A percentile compares a stretch with the other conserved stretches of the same genome.
phyloP scores from a whole-genome alignment of 1,140 invertebrate genomes.

The Drosophila mayri region DNA sequence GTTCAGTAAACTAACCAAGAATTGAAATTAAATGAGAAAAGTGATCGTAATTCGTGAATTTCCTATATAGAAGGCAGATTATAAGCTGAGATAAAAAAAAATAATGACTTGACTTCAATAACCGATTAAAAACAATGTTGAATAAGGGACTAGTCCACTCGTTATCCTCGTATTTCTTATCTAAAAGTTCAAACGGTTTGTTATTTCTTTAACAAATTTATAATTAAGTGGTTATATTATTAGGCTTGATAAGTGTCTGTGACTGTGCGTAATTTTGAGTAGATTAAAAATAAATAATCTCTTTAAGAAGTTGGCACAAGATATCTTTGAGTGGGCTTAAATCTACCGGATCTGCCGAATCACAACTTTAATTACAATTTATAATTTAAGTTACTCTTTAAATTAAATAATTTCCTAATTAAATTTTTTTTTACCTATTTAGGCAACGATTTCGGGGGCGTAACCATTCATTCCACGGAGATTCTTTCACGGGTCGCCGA shows the following conservation, averaged over 20 bases:
- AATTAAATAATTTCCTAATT: background rate
- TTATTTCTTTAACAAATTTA: slow-evolving; percentile 12
- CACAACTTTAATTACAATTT: background rate
- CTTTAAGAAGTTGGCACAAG: background rate
- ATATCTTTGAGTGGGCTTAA: slow-evolving; percentile 13
- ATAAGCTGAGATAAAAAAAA: background rate
- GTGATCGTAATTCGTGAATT: too few species aligned
- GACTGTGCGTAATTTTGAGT: slow-evolving; percentile 5
- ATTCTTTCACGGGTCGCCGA: slow-evolving; percentile 90
- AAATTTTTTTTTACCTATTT: background rate
- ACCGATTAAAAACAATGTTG: background rate
- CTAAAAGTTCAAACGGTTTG: background rate
- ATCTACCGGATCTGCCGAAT: slow-evolving; percentile 6
- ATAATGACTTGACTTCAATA: background rate
- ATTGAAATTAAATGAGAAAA: too few species aligned
- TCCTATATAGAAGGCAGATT: background rate
- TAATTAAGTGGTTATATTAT: slow-evolving; percentile 32
- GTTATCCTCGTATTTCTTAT: background rate
- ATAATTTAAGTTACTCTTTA: background rate
- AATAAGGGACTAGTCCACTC: background rate
- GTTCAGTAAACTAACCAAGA: too few species aligned
- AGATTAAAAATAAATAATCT: slow-evolving; percentile 22
- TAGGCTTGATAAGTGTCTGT: slow-evolving; percentile 20
- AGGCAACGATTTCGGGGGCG: slow-evolving; percentile 95
- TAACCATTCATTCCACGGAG: slow-evolving; percentile 93